Base-by-base conservation (phyloP, 2,113 vertebrate genomes). In the Pterophyllum scalare region DNA sequence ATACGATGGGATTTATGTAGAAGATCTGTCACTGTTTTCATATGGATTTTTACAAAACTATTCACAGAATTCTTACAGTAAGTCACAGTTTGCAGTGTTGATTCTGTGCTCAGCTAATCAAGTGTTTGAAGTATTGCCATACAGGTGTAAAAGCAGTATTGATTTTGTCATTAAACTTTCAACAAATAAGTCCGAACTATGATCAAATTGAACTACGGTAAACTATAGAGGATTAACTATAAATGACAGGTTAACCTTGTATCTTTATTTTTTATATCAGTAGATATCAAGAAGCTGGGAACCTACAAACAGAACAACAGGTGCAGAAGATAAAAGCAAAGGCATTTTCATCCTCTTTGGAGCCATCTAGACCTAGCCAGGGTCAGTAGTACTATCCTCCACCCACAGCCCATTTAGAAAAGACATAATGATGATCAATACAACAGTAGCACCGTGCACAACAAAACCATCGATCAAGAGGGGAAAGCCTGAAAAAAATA, bases 381-480 rank as follows among this genome's bases (percentile, higher is more conserved):
- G 13, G 75, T 72, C 64, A 17, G 52, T 14, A 49, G 43, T 26
- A 28, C 60, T 26, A 59, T 84, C 86, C 61, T 84, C 85, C 80
- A 35, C 88, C 78, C 79, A 65, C 81, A 70, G 72, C n/a, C 81
- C 81, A 89, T 90, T 87, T 84, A 62, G 58, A 75, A 78, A 83
- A 86, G 84, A 86, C 88, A 87, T 83, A 89, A 90, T 22, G 33
- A 40, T 80, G 86, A 94, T 93, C 87, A 91, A 94, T 92, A 90
- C 2, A 15, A 20, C 12, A 14, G 81, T 20, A 60, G 60, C 43
- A 56, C 57, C 56, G 49, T 74, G 70, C 85, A 91, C 26, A 59
- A 67, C 80, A 84, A 58, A 87, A 40, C 77, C 85, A 93, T 94
- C 75, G 52, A 88, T 93, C 92, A 93, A 57, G 59, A 78, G 52